These are phyloP conservation scores for Periophthalmus modestus DNA, from an alignment of 2,113 vertebrate genomes.

Conservation along the genomic window DNA sequence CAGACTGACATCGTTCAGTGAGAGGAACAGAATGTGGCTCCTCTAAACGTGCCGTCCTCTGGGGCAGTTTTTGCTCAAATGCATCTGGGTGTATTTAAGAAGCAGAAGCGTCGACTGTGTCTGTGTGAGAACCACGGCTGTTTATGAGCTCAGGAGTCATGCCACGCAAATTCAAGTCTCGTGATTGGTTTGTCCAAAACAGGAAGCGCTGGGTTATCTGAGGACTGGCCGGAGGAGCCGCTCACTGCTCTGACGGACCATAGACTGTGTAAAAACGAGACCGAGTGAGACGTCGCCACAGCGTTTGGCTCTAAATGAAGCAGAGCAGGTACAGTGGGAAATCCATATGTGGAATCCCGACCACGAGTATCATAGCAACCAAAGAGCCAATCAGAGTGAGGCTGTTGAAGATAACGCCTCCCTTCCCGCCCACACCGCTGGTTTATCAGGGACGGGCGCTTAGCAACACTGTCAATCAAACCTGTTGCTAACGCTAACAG, in stretches of 20 bases:
- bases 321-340: too few species aligned
- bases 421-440: too few species aligned
- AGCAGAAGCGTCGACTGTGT: slow-evolving; percentile 10
- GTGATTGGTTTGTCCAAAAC: slow-evolving; percentile 58
- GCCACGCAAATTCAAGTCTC: slow-evolving; percentile 42
- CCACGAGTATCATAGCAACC: too few species aligned
- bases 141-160: slow-evolving; percentile 20
- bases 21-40: slow-evolving; percentile 1
- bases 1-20: slow-evolving; percentile 24
- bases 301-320: too few species aligned
- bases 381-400: too few species aligned
- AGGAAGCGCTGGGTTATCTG: slow-evolving; percentile 47
- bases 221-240: slow-evolving; percentile 36
- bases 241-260: slow-evolving; percentile 16
- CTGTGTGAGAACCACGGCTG: slow-evolving; percentile 3
- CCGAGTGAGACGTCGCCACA: too few species aligned
- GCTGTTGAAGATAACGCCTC: too few species aligned
- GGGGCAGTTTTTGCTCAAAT: slow-evolving; percentile 23
- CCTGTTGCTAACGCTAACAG: too few species aligned
- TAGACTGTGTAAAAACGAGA: too few species aligned
- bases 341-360: too few species aligned
- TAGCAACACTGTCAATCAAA: too few species aligned
- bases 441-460: too few species aligned
- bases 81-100: slow-evolving; percentile 20
- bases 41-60: slow-evolving; percentile 29